These are phyloP conservation scores for Epinotia ramella DNA, from an alignment of 2,888 invertebrate genomes.

Conservation along the genomic window DNA sequence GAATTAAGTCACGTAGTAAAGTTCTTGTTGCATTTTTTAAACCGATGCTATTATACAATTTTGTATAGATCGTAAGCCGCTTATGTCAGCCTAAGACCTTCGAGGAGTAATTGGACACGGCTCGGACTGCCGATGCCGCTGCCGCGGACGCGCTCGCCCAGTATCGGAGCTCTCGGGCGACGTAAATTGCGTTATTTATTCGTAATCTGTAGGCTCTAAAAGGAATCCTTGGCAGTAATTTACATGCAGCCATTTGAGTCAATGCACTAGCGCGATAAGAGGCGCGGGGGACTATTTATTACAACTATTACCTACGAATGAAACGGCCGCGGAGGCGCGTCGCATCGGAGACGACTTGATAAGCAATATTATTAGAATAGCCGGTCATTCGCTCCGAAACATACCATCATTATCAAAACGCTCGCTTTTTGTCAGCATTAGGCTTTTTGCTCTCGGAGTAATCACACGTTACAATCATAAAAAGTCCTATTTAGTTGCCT, in stretches of 20 bases:
- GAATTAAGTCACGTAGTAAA: constrained; percentile 32
- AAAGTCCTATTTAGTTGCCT: constrained; percentile 13
- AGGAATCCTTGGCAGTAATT: constrained; percentile 36
- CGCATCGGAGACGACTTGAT: neutral
- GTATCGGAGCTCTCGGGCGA: constrained; percentile 6
- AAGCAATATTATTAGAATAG: constrained; percentile 19
- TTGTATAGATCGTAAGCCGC: constrained; percentile 29
- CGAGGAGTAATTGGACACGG: constrained; percentile 35
- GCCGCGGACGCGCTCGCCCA: constrained; percentile 15
- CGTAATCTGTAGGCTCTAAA: constrained; percentile 33
- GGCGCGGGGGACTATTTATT: constrained; percentile 8
- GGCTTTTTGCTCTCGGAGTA: constrained; percentile 15
- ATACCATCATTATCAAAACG: constrained; percentile 5
- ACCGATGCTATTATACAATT: constrained; percentile 33
- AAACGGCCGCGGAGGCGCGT: neutral
- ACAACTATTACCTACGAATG: constrained; percentile 10
- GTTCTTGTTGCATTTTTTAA: constrained; percentile 38
- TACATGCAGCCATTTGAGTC: constrained; percentile 39
- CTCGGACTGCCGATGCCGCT: constrained; percentile 23
- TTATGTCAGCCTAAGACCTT: constrained; percentile 35
- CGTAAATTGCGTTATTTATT: constrained; percentile 31
- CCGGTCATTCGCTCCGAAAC: constrained; percentile 12
- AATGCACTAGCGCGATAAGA: constrained; percentile 29
- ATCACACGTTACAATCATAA: constrained; percentile 22
- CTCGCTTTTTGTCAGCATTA: constrained; percentile 15